phyloP scores from a whole-genome alignment of 2,113 vertebrate species.

The Eulacestoma nigropectus region DNA sequence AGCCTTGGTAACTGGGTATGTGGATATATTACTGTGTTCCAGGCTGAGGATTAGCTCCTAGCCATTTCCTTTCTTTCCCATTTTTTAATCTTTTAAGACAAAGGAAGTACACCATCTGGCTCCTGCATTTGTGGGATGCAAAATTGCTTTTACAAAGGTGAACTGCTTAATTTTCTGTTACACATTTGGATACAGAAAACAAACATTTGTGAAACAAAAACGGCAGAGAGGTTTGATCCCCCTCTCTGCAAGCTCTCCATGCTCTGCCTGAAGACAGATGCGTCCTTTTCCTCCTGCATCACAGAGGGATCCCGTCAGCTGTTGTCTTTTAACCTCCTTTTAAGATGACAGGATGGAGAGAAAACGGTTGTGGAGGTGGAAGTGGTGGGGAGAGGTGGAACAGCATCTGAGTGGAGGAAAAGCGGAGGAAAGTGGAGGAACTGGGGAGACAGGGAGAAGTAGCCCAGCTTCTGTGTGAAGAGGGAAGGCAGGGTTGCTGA shows the following conservation, averaged over 20 bases:
- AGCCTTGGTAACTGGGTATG: background rate
- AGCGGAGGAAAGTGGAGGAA: background rate
- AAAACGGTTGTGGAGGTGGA: background rate
- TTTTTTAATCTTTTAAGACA: conserved; percentile 64
- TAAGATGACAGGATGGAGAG: background rate
- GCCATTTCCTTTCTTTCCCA: background rate
- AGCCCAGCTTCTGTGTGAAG: background rate
- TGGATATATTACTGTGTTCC: background rate
- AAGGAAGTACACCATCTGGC: conserved; percentile 64
- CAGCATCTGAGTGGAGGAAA: background rate
- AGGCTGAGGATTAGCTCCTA: conserved; percentile 6
- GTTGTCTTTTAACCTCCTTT: background rate
- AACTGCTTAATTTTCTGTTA: conserved; percentile 57
- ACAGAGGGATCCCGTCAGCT: background rate
- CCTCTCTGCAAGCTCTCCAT: background rate
- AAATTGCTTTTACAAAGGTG: conserved; percentile 58
- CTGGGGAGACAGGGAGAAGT: background rate
- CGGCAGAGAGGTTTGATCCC: background rate
- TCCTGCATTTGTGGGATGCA: conserved; percentile 32
- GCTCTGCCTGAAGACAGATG: conserved; percentile 30
- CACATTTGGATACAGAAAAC: conserved; percentile 35
- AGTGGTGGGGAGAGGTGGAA: background rate
- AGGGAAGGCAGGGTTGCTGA: background rate
- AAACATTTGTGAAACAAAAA: conserved; percentile 5
- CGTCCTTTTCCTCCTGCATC: background rate